A percentile compares a stretch with the other conserved stretches of the same genome.
These are phyloP conservation scores for Leucophora obtusa DNA, from an alignment of 2,888 invertebrate genomes.

Conservation along the genomic window DNA sequence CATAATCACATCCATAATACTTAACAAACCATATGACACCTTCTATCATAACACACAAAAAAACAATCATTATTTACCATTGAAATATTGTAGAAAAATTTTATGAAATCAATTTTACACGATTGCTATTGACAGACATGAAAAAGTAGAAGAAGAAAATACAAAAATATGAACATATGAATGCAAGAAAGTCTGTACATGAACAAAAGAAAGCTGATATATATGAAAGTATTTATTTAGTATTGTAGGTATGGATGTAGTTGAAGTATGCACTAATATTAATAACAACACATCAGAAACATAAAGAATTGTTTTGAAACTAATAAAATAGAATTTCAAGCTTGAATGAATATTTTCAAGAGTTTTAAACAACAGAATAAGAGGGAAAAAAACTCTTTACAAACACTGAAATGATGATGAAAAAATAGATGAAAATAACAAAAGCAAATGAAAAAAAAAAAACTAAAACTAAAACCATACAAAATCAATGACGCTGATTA, in stretches of 20 bases:
- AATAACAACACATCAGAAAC: slow-evolving; percentile 29
- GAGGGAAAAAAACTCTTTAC: slow-evolving; percentile 8
- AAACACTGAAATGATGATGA: slow-evolving; percentile 15
- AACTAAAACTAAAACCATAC: slow-evolving; percentile 8
- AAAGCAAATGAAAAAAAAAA: slow-evolving; percentile 7
- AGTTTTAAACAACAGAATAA: slow-evolving; percentile 1
- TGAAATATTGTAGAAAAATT: slow-evolving; percentile 11
- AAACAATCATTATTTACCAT: slow-evolving; percentile 31
- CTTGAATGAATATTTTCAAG: slow-evolving; percentile 38
- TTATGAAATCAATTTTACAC: slow-evolving; percentile 44
- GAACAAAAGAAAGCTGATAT: not conserved
- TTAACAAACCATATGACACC: slow-evolving; percentile 42
- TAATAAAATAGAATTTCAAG: slow-evolving; percentile 51
- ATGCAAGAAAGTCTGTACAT: not conserved
- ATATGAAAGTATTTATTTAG: no score
- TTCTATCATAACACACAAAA: slow-evolving; percentile 26
- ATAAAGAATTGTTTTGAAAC: slow-evolving; percentile 36
- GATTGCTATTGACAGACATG: slow-evolving; percentile 35
- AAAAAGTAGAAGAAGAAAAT: not conserved
- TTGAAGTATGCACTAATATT: slow-evolving; percentile 14
- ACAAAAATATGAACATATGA: not conserved
- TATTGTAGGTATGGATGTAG: not conserved
- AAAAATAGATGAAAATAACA: not conserved
- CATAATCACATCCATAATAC: slow-evolving; percentile 23
- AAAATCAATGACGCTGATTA: slow-evolving; percentile 57